Evolutionary conservation across 2,797 vertebrate genomes (phyloP).

Genomic region (Sebastes minor): DNA sequence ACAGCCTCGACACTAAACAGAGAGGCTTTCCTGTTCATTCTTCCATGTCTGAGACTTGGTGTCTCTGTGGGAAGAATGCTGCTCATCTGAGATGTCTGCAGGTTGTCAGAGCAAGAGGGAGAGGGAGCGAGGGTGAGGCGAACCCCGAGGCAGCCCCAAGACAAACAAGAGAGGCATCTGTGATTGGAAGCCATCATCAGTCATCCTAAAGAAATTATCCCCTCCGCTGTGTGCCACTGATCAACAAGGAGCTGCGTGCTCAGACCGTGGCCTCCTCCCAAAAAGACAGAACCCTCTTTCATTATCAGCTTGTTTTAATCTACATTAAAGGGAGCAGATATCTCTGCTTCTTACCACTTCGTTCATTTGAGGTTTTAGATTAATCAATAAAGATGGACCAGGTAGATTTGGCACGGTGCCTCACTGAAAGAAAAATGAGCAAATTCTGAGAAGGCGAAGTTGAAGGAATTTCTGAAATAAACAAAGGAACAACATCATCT

Average conservation of each 20-base stretch:
- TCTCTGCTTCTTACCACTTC: conserved; percentile 24
- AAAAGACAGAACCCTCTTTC: conserved; percentile 92
- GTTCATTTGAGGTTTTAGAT: conserved; percentile 36
- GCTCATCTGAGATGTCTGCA: conserved; percentile 94
- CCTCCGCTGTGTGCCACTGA: conserved; percentile 85
- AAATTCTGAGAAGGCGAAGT: not conserved
- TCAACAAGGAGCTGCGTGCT: conserved; percentile 67
- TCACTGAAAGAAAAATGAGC: conserved; percentile 8
- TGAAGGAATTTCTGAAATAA: conserved; percentile 13
- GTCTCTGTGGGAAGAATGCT: conserved; percentile 92
- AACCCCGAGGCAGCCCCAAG: conserved; percentile 83
- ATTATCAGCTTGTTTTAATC: conserved; percentile 65
- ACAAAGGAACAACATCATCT: conserved; percentile 9
- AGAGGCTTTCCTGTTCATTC: conserved; percentile 47
- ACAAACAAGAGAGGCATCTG: conserved; percentile 94
- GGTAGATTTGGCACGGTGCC: not conserved
- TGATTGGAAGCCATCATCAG: conserved; percentile 87
- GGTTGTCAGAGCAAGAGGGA: conserved; percentile 89
- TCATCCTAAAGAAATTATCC: conserved; percentile 95
- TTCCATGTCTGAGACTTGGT: conserved; percentile 65
- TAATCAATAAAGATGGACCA: conserved; percentile 9
- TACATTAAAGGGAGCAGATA: conserved; percentile 20
- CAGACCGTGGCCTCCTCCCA: conserved; percentile 47
- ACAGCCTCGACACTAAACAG: conserved; percentile 20
- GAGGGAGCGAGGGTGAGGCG: conserved; percentile 77